These are phyloP conservation scores for Didymodactylos carnosus DNA, from an alignment of 2,888 invertebrate genomes.

Conservation along the genomic window DNA sequence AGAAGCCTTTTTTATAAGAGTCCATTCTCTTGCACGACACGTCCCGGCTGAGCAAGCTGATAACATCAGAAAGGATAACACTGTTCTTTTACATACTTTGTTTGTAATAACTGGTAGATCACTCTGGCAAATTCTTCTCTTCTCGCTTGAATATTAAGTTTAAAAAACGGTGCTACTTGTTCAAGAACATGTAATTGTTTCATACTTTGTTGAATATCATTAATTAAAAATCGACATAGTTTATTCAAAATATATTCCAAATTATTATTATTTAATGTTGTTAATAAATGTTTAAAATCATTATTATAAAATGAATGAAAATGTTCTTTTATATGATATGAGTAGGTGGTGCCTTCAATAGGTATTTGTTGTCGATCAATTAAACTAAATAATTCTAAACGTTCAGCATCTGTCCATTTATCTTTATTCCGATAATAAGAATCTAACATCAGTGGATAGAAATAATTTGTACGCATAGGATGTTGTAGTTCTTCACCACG, in stretches of 20 bases:
- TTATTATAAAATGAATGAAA: not conserved
- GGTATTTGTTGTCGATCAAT: not conserved
- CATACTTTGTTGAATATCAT: not conserved
- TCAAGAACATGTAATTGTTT: not conserved
- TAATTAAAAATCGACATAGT: not conserved
- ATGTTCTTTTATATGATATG: not conserved
- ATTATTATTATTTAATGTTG: not conserved
- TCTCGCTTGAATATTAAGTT: not conserved
- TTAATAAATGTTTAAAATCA: not conserved
- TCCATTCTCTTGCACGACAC: too few relatives aligned
- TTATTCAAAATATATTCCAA: not conserved
- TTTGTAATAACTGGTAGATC: too few relatives aligned
- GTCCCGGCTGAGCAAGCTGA: too few relatives aligned
- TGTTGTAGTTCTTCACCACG: not conserved
- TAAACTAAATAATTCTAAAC: not conserved
- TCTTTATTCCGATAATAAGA: not conserved
- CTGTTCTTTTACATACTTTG: too few relatives aligned
- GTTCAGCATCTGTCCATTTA: not conserved
- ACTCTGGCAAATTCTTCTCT: not conserved
- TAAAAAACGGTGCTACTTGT: not conserved
- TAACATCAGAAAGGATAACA: too few relatives aligned
- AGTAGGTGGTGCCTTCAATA: not conserved
- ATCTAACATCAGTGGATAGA: not conserved
- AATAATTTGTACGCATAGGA: not conserved
- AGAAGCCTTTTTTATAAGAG: too few relatives aligned